Evolutionary conservation across 2,888 invertebrate genomes (phyloP), one percentile per base, ranked within the genome.

Genomic region (Pyrgus malvae): DNA sequence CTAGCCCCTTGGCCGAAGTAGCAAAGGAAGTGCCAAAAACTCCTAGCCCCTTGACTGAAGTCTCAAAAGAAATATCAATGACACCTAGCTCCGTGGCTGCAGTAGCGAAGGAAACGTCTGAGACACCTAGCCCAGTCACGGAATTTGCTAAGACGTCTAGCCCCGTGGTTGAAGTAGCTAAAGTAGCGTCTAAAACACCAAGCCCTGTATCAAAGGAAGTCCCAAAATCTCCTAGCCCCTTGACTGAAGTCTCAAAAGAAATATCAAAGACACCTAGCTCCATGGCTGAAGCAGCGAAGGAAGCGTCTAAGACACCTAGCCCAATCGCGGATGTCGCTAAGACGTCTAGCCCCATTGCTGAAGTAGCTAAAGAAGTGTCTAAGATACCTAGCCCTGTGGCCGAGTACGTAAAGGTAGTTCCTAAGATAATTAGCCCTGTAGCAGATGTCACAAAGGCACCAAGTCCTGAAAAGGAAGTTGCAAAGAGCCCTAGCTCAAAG

Each of bases 371-470:
- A 23, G 33, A 45, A 8, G 33, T 14, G 9, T 1, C 16, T 16
- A 45, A 33, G 12, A 14, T n/a, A 21, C 21, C 9, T n/a, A 14
- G 5, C 1, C 21, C 35, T 35, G 45, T 9, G 33, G 16, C 4
- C 11, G 19, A 9, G 7, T 21, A 33, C 12, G 31, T 19, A 1
- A 40, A 40, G 11, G 23, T 5, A 40, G 11, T 7, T 21, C 3
- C 46, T 44, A 57, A 59, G 21, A 6, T 8, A 1, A 9, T 11
- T 16, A 27, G n/a, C 14, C 16, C 46, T 5, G 23, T 23, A 23
- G 7, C 14, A 25, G 4, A 31, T 8, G 33, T 23, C n/a, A 21
- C 21, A 3, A 8, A 35, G 7, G 33, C 9, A 9, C 21, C 11
- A n/a, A 38, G n/a, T 0, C 5, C 19, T 1, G 23, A 12, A 1